phyloP scores from a whole-genome alignment of 1,140 invertebrate genomes.

The Brachionus angularis region DNA sequence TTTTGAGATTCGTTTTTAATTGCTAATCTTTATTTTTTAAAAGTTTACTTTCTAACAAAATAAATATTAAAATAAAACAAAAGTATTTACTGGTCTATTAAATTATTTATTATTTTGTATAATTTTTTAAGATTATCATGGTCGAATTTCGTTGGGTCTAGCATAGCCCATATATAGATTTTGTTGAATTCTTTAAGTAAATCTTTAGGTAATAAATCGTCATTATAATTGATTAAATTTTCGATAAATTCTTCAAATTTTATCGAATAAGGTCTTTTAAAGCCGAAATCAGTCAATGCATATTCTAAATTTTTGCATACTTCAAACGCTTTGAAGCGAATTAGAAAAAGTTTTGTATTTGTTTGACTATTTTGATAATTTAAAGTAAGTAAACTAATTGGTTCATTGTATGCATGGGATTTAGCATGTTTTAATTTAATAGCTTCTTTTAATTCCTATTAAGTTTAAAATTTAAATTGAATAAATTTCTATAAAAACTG shows the following conservation, averaged over 20 bases:
- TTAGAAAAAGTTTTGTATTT: neutral
- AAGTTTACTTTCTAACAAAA: neutral
- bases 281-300: slow-evolving; percentile 12
- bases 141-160: slow-evolving; percentile 32
- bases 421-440: slow-evolving; percentile 21
- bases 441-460: slow-evolving; percentile 21
- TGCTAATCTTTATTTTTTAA: slow-evolving; percentile 4
- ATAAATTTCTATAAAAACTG: neutral
- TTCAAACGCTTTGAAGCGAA: slow-evolving; percentile 26
- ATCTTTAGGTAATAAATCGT: slow-evolving; percentile 13
- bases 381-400: neutral
- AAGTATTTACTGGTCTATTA: slow-evolving; percentile 6
- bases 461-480: too few relatives aligned
- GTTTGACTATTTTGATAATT: slow-evolving; percentile 18
- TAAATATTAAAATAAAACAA: neutral
- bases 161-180: slow-evolving; percentile 22
- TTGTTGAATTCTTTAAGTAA: slow-evolving; percentile 17
- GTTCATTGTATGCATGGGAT: slow-evolving; percentile 18
- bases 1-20: neutral
- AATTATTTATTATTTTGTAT: neutral
- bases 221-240: slow-evolving; percentile 15
- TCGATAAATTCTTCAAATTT: slow-evolving; percentile 36
- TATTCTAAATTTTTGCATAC: slow-evolving; percentile 25
- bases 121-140: slow-evolving; percentile 1
- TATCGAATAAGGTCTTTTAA: neutral